Conservation (phyloP, 2,888 invertebrate genomes). For the Dichetophora obliterata region DNA sequence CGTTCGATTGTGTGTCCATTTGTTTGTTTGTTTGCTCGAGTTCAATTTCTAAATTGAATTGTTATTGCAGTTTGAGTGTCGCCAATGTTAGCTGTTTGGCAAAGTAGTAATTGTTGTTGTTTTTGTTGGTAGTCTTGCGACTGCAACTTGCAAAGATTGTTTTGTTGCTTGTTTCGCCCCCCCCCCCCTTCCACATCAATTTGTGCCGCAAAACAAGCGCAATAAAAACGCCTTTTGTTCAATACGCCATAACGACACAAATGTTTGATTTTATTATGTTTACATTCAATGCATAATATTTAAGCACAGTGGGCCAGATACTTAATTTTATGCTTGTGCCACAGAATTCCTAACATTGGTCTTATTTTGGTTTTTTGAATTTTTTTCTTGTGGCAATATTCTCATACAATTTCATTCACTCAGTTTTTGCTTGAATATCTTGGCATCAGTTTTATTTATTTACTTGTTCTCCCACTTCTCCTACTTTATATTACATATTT, state of each 20-base stretch:
- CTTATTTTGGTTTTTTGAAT: too few species aligned
- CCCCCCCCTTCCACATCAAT: neutral
- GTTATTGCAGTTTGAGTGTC: constrained; percentile 20
- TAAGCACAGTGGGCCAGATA: neutral
- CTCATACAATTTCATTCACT: neutral
- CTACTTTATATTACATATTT: neutral
- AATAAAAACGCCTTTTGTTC: constrained; percentile 12
- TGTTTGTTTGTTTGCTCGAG: neutral
- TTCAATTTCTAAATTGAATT: constrained; percentile 12
- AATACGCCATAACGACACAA: neutral
- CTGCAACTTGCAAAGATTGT: too few species aligned
- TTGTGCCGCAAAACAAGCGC: neutral
- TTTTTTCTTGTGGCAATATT: neutral
- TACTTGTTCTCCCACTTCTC: neutral
- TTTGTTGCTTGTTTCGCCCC: neutral
- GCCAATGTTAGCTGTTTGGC: neutral
- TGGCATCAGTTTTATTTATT: neutral
- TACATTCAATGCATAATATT: constrained; percentile 6
- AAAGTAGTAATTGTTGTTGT: neutral
- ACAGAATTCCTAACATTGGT: too few species aligned
- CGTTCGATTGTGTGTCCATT: neutral
- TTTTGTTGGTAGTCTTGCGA: neutral
- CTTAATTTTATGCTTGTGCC: too few species aligned
- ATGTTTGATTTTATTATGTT: neutral
- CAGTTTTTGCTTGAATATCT: neutral